Percentiles rank a stretch among this genome's conserved stretches.
These are phyloP conservation scores for Phrynocephalus vlangalii DNA, from an alignment of 2,797 vertebrate genomes.

Conservation along the genomic window DNA sequence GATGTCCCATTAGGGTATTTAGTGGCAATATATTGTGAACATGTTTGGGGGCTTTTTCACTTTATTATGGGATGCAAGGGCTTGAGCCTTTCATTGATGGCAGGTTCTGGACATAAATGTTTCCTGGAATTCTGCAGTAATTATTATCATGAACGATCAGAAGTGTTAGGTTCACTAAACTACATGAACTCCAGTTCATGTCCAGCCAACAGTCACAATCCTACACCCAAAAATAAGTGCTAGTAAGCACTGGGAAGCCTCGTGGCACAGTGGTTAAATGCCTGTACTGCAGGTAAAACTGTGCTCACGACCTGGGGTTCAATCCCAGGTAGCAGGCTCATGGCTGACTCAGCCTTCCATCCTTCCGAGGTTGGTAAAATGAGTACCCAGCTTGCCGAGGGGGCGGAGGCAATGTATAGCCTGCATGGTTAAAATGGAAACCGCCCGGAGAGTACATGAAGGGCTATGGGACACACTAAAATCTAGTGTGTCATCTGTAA, in stretches of 20 bases:
- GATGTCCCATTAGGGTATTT: not conserved
- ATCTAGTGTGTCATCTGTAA: slow-evolving; percentile 4
- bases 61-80: not conserved
- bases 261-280: no score
- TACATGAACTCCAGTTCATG: not conserved
- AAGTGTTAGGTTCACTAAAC: not conserved
- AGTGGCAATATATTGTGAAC: not conserved
- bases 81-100: not conserved
- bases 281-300: no score
- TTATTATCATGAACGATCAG: not conserved
- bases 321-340: no score
- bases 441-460: no score
- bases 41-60: not conserved
- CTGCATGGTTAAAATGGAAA: no score
- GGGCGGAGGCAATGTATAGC: no score
- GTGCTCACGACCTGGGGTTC: no score
- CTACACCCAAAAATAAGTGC: slow-evolving; percentile 20
- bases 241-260: not conserved
- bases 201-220: not conserved
- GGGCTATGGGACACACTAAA: not conserved
- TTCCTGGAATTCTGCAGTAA: not conserved
- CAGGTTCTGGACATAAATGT: not conserved
- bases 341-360: no score
- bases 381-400: no score
- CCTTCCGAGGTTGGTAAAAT: no score